phyloP scores from a whole-genome alignment of 2,113 vertebrate species.

The Boulengerochromis microlepis region DNA sequence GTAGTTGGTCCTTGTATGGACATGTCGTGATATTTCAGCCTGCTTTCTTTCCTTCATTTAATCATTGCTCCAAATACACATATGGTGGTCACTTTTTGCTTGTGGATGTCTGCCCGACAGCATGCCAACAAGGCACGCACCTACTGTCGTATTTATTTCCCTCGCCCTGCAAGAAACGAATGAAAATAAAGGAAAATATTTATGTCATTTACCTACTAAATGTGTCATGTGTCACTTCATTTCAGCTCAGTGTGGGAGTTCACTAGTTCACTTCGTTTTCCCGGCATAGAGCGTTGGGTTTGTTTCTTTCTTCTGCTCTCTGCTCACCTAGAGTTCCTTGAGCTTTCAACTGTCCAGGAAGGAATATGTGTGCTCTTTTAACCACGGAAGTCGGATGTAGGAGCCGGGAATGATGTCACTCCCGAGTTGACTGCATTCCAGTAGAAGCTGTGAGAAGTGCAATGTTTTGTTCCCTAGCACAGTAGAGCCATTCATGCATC shows the following conservation, averaged over 20 bases:
- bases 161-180: not conserved
- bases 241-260: not conserved
- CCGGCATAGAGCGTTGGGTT: not conserved
- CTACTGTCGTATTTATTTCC: not conserved
- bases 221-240: not conserved
- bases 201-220: not conserved
- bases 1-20: not conserved
- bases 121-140: not conserved
- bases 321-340: not conserved
- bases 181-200: not conserved
- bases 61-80: not conserved
- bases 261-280: not conserved
- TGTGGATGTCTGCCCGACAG: not conserved
- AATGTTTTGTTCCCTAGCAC: not conserved
- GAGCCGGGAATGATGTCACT: not conserved
- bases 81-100: not conserved
- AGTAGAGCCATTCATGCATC: not conserved
- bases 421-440: not conserved
- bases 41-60: slow-evolving; percentile 3
- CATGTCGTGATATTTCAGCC: not conserved
- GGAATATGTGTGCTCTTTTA: not conserved
- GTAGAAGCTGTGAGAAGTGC: not conserved
- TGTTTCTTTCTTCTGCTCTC: not conserved
- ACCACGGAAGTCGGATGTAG: not conserved
- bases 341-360: not conserved